These are phyloP conservation scores for Cryptocephalus primarius DNA, from an alignment of 2,888 invertebrate genomes.

Conservation along the genomic window DNA sequence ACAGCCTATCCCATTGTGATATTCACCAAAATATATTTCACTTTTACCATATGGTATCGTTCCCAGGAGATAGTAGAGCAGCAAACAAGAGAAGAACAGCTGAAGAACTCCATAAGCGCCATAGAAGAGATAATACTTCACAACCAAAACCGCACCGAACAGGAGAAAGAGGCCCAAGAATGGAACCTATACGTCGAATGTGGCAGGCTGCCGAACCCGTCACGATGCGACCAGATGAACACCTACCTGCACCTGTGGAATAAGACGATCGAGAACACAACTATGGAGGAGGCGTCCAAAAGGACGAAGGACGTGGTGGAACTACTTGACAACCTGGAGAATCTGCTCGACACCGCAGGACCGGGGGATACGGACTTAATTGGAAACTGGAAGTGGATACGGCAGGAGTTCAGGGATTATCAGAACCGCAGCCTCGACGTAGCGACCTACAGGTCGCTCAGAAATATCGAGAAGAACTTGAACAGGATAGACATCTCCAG, in stretches of 20 bases:
- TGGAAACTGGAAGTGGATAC: conserved; percentile 25
- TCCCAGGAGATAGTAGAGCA: conserved; percentile 23
- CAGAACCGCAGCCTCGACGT: conserved; percentile 38
- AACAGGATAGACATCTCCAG: conserved; percentile 37
- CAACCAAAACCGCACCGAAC: conserved; percentile 7
- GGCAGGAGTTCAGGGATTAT: conserved; percentile 33
- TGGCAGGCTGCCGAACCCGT: conserved; percentile 44
- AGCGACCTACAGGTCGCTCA: conserved; percentile 39
- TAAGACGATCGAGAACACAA: conserved; percentile 31
- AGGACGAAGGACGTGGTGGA: conserved; percentile 35
- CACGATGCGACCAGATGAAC: conserved; percentile 39
- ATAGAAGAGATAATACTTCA: conserved; percentile 9
- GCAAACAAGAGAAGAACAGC: conserved; percentile 23
- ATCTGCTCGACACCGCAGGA: conserved; percentile 24
- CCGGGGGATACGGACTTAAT: conserved; percentile 15
- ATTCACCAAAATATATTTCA: too few species aligned
- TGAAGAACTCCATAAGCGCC: conserved; percentile 11
- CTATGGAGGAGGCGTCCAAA: conserved; percentile 32
- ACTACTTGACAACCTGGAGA: conserved; percentile 24
- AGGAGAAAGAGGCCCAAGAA: conserved; percentile 11
- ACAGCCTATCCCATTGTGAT: too few species aligned
- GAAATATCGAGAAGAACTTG: conserved; percentile 39
- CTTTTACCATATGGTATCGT: too few species aligned
- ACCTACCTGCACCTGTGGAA: conserved; percentile 45
- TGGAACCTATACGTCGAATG: conserved; percentile 45